Conservation (phyloP, 2,113 vertebrate species). For the Diadophis punctatus region DNA sequence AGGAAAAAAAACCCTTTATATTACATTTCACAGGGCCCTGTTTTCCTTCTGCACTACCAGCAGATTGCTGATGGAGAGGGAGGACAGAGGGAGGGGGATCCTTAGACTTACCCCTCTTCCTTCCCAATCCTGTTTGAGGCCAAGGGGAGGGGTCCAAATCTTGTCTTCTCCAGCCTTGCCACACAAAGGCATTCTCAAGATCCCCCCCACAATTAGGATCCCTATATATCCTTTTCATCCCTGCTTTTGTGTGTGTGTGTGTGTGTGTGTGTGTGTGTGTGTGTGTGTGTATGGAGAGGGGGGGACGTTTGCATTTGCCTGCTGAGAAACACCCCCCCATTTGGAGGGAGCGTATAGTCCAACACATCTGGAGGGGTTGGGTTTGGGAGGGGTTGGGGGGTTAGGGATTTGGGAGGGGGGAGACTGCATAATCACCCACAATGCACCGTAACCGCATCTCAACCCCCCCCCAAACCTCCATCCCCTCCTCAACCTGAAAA, state of each 20-base stretch:
- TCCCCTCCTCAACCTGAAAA: neutral
- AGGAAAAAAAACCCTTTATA: no score
- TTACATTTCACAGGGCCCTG: neutral
- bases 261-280: no score
- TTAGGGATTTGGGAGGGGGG: neutral
- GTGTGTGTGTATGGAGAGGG: no score
- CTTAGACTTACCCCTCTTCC: neutral
- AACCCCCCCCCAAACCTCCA: neutral
- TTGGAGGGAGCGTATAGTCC: neutral
- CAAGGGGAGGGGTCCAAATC: neutral
- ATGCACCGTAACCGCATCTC: neutral
- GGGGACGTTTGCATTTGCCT: no score
- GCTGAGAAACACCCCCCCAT: no score
- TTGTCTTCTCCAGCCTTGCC: neutral
- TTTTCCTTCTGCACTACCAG: neutral
- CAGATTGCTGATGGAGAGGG: neutral
- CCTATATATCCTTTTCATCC: neutral
- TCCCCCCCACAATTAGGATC: neutral
- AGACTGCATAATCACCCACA: conserved; percentile 15
- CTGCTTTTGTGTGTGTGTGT: neutral
- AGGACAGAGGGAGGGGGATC: conserved; percentile 20
- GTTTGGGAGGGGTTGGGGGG: neutral
- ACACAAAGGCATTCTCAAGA: neutral
- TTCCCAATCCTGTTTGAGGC: conserved; percentile 11
- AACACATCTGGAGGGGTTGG: neutral